Conservation (phyloP, 2,113 vertebrate genomes). For the Lipotes vexillifer region DNA sequence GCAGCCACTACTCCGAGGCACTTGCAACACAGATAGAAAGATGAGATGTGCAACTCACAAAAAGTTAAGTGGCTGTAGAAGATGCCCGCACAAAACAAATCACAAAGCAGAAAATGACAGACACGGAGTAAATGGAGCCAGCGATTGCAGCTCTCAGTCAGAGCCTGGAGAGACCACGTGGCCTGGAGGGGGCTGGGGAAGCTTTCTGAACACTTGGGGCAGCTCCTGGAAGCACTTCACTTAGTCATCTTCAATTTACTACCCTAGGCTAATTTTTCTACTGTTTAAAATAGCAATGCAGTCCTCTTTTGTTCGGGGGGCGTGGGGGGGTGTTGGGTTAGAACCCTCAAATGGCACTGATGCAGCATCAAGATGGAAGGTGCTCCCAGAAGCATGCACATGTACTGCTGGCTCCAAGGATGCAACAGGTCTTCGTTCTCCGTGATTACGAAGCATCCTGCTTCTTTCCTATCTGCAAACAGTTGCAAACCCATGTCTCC, state of each 20-base stretch:
- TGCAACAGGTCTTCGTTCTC: neutral
- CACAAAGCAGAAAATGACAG: neutral
- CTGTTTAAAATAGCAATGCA: neutral
- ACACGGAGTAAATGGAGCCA: neutral
- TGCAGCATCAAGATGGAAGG: accelerated
- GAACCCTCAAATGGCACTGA: neutral
- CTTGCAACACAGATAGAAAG: neutral
- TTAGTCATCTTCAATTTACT: neutral
- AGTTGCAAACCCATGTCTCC: accelerated
- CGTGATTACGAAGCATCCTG: neutral
- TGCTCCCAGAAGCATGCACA: neutral
- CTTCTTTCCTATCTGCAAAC: neutral
- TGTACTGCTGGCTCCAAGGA: neutral
- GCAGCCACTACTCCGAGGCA: neutral
- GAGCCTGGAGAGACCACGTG: neutral
- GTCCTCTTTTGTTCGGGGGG: too few relatives aligned
- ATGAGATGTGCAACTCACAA: neutral
- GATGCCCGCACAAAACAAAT: neutral
- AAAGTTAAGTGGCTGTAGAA: neutral
- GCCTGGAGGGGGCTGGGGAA: neutral
- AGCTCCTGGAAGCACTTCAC: neutral
- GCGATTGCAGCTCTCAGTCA: neutral
- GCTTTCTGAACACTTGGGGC: neutral
- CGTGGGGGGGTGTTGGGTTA: accelerated
- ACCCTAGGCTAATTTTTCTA: neutral